Base-by-base conservation (phyloP, 1,140 invertebrate species). In the Drosophila equinoxialis region DNA sequence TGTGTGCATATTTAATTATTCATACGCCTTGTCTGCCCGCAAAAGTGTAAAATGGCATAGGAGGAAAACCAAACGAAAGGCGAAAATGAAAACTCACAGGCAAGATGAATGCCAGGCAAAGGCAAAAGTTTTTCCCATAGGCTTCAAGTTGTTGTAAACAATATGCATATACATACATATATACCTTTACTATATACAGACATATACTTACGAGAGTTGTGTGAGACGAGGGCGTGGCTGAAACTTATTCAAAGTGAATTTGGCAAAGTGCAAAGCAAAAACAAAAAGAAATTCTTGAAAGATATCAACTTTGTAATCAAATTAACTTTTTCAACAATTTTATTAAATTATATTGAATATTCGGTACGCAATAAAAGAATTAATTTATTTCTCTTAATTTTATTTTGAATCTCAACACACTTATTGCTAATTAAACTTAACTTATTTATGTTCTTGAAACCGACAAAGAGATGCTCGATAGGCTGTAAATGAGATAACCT, bases 1-100 rank as follows among this genome's bases (percentile, higher is more conserved):
- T 76, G 77, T 64, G 64, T 33, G 71, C 77, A 83, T 75, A 87
- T 87, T 86, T 86, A 86, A 86, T 86, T 86, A 86, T 86, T 86
- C 83, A 86, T 87, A 72, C 83, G 83, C 83, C 79, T 72, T 71
- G 79, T 82, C 79, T 79, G 72, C 83, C 83, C 82, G 80, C 83
- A 87, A 76, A 83, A 74, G 58, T 65, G 69, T 51, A 51, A 51
- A 51, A 23, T 51, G 10, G 45, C 45, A 51, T 23, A 51, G 20
- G 8, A 23, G 71, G 65, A 67, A 71, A 64, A 60, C 8, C 35
- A 13, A 39, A 13, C 11, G 33, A 71, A 54, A 59, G 35, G 59
- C 35, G 45, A 66, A 59, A 75, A 59, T 70, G 58, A 60, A 57
- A 68, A 58, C 57, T 66, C 64, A 61, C 68, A 55, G 20, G 51